phyloP scores from a whole-genome alignment of 2,888 invertebrate genomes.

The Pandemis heparana region DNA sequence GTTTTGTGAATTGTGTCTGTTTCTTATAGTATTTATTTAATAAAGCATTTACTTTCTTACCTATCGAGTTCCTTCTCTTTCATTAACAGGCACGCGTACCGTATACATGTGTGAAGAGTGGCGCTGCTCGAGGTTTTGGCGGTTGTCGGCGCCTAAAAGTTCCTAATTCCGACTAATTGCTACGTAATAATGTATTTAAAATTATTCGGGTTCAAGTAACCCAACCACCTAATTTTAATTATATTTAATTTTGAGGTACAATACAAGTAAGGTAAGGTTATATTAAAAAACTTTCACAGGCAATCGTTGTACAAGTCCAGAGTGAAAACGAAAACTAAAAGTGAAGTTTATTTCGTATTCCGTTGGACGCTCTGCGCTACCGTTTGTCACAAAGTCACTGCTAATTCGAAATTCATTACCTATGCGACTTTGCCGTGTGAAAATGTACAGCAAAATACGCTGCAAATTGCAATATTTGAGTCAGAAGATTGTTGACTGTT shows the following conservation, averaged over 20 bases:
- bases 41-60: too few relatives aligned
- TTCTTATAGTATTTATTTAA: too few relatives aligned
- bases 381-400: constrained; percentile 24
- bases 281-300: background rate
- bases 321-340: constrained; percentile 2
- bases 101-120: too few relatives aligned
- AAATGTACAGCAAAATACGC: background rate
- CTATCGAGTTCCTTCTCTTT: too few relatives aligned
- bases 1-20: too few relatives aligned
- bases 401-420: constrained; percentile 12
- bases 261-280: too few relatives aligned
- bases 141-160: too few relatives aligned
- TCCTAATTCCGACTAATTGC: too few relatives aligned
- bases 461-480: background rate
- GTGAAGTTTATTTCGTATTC: constrained; percentile 24
- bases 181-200: background rate
- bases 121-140: too few relatives aligned
- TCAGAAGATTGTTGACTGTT: too few relatives aligned
- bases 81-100: too few relatives aligned
- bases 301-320: background rate
- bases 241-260: background rate
- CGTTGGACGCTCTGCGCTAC: constrained; percentile 19
- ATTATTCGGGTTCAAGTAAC: background rate
- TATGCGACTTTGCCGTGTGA: background rate
- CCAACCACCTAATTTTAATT: background rate